phyloP scores from a whole-genome alignment of 2,888 invertebrate genomes.

The Rutpela maculata region DNA sequence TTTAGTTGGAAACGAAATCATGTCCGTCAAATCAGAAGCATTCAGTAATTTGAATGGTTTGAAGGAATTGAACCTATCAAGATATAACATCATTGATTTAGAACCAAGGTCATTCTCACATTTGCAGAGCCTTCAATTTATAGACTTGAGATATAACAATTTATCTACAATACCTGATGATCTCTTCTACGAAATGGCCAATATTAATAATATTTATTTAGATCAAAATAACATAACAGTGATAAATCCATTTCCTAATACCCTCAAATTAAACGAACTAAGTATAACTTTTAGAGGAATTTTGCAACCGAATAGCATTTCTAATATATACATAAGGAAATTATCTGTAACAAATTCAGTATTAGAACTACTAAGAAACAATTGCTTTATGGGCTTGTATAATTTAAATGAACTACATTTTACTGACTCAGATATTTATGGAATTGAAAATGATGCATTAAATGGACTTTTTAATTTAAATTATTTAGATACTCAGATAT shows the following conservation, averaged over 20 bases:
- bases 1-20: slow-evolving; percentile 11
- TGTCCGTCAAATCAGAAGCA: slow-evolving; percentile 25
- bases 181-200: slow-evolving; percentile 7
- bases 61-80: slow-evolving; percentile 23
- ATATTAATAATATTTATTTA: slow-evolving; percentile 21
- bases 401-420: slow-evolving; percentile 30
- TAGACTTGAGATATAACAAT: slow-evolving; percentile 42
- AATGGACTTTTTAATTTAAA: slow-evolving; percentile 34
- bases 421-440: slow-evolving; percentile 3
- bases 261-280: slow-evolving; percentile 19
- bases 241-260: slow-evolving; percentile 23
- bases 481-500: slow-evolving; percentile 30
- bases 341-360: slow-evolving; percentile 23
- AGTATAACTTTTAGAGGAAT: slow-evolving; percentile 24
- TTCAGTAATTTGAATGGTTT: slow-evolving; percentile 31
- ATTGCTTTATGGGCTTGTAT: slow-evolving; percentile 40
- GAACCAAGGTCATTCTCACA: slow-evolving; percentile 13
- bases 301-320: slow-evolving; percentile 3
- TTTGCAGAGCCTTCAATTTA: neutral
- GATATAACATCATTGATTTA: slow-evolving; percentile 16
- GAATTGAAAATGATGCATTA: slow-evolving; percentile 18
- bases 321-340: slow-evolving; percentile 28
- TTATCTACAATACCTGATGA: slow-evolving; percentile 26
- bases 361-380: slow-evolving; percentile 18
- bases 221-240: slow-evolving; percentile 36